Base-by-base conservation (phyloP, 1,140 invertebrate species). In the Riptortus pedestris region DNA sequence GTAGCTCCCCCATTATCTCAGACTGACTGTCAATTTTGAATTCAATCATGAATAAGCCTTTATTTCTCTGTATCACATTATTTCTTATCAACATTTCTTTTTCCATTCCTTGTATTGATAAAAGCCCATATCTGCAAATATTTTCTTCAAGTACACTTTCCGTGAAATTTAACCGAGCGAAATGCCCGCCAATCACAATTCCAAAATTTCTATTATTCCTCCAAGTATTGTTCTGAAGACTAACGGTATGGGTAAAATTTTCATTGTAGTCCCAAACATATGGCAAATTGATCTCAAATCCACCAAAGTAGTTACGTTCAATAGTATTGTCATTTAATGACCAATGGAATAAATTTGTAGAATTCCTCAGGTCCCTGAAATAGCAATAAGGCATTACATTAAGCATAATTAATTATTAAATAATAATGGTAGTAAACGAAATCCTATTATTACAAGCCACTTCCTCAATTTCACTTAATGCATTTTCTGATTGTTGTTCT, bases 221-320 rank as follows among this genome's bases (percentile, higher is more conserved):
- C 82, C 96, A 91, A 0, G 86, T 88, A 67, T 92, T 92, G 69
- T 96, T 91, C 59, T 84, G 80, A 68, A 96, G 83, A 69, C 84
- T 87, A 24, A 96, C 79, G 0, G 88, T 86, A 74, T 97, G 93
- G 0, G 91, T 94, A 68, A 91, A 92, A 72, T 95, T 95, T 74
- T 94, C 91, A 71, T 94, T 89, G 69, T 96, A 94, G 69, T 95
- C 85, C 90, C 91, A 96, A 11, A 95, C 91, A 71, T 96, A 96
- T 0, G 94, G 93, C 14, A 97, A 73, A 0, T 81, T 79, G 1
- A 97, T 77, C 71, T 92, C 84, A 65, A 97, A 85, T 18, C 93
- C 93, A 24, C 90, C 89, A 29, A 80, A 80, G 61, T 76, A 76
- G 73, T 97, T 97, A 67, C 88, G 79, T 71, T 92, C 89, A 38